phyloP scores from a whole-genome alignment of 2,888 invertebrate genomes.

The Synanthedon vespiformis region DNA sequence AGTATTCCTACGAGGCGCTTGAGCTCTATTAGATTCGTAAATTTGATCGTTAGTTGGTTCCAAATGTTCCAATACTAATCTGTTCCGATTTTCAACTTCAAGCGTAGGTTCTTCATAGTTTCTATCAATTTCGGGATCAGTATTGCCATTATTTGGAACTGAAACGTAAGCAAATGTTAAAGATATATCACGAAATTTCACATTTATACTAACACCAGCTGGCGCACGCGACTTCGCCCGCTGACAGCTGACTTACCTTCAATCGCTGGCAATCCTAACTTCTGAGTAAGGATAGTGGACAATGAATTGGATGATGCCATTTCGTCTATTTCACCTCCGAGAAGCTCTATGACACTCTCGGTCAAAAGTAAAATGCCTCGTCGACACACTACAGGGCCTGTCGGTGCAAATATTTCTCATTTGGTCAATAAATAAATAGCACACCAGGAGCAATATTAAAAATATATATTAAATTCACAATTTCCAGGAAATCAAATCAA shows the following conservation, averaged over 20 bases:
- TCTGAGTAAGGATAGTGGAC: conserved; percentile 72
- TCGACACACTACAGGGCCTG: conserved; percentile 77
- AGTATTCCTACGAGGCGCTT: conserved; percentile 20
- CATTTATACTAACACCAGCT: too few relatives aligned
- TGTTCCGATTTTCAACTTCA: too few relatives aligned
- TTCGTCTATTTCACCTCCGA: conserved; percentile 81
- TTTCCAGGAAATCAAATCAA: too few relatives aligned
- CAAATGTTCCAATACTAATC: too few relatives aligned
- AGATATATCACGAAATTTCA: too few relatives aligned
- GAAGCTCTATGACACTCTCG: conserved; percentile 66
- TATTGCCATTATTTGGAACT: conserved; percentile 9
- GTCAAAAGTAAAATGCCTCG: conserved; percentile 77
- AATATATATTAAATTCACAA: too few relatives aligned
- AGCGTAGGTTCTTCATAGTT: too few relatives aligned
- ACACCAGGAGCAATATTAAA: too few relatives aligned
- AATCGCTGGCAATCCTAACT: conserved; percentile 58
- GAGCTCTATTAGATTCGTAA: conserved; percentile 23
- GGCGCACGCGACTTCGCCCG: too few relatives aligned
- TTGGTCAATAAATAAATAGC: too few relatives aligned
- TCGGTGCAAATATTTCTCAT: not conserved
- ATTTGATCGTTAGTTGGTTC: conserved; percentile 9
- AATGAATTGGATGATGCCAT: conserved; percentile 68
- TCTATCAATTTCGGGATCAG: too few relatives aligned
- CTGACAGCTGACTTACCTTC: too few relatives aligned
- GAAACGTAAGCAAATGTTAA: conserved; percentile 9